These are phyloP conservation scores for Osmoderma eremita DNA, from an alignment of 2,888 invertebrate species.

Conservation along the genomic window DNA sequence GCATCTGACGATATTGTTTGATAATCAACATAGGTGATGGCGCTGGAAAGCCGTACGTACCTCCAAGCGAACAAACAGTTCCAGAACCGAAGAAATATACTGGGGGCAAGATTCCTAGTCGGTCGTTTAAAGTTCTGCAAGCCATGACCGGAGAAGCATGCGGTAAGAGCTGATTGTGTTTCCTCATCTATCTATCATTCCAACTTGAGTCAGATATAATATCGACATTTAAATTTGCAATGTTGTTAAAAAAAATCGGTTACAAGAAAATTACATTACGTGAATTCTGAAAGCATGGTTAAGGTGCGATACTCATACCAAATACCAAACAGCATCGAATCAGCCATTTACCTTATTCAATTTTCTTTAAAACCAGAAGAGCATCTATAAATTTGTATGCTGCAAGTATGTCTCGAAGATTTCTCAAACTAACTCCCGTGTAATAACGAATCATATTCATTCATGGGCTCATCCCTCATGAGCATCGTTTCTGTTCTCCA, in stretches of 20 bases:
- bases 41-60: conserved; percentile 61
- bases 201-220: not conserved
- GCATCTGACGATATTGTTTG: not conserved
- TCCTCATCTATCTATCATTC: conserved; percentile 15
- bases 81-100: conserved; percentile 78
- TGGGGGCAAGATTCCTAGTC: conserved; percentile 82
- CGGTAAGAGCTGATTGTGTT: conserved; percentile 65
- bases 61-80: conserved; percentile 75
- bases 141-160: conserved; percentile 77
- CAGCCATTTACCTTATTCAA: no score
- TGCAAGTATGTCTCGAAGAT: conserved; percentile 37
- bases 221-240: not conserved
- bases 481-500: conserved; percentile 27
- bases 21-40: conserved; percentile 53
- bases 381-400: conserved; percentile 35
- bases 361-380: conserved; percentile 16
- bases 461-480: conserved; percentile 42
- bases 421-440: conserved; percentile 36
- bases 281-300: no score
- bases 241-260: no score
- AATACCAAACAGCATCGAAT: no score
- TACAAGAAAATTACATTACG: no score
- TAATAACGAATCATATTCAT: conserved; percentile 43
- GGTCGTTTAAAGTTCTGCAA: conserved; percentile 82
- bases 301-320: no score